Percentiles rank a stretch among this genome's conserved stretches.
Evolutionary conservation across 2,888 invertebrate genomes (phyloP).

Genomic region (Belgica antarctica): DNA sequence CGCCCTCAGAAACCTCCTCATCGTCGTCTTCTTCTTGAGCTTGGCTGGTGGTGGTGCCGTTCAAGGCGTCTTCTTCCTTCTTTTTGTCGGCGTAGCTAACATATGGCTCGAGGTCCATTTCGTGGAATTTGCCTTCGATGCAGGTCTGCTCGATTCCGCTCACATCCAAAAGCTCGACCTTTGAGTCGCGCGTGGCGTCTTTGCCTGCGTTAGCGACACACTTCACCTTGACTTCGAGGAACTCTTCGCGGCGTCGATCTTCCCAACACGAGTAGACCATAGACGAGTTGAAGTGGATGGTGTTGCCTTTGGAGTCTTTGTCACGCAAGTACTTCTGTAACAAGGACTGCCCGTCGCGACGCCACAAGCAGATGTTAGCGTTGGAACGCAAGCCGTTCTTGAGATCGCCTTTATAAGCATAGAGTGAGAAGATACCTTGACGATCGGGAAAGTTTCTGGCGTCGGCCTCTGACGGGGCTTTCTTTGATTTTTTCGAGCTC

Average conservation of each 20-base stretch:
- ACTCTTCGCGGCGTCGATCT: slow-evolving; percentile 53
- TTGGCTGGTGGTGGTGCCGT: slow-evolving; percentile 19
- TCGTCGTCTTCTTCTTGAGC: slow-evolving; percentile 27
- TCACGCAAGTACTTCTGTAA: slow-evolving; percentile 53
- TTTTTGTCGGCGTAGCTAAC: slow-evolving; percentile 43
- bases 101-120: slow-evolving; percentile 34
- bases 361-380: slow-evolving; percentile 53
- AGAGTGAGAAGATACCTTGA: slow-evolving; percentile 37
- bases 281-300: slow-evolving; percentile 54
- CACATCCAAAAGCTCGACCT: slow-evolving; percentile 49
- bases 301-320: slow-evolving; percentile 48
- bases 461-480: slow-evolving; percentile 38
- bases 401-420: slow-evolving; percentile 52
- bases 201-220: slow-evolving; percentile 47
- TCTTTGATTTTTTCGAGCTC: slow-evolving; percentile 32
- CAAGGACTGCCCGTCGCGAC: slow-evolving; percentile 53
- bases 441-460: slow-evolving; percentile 40
- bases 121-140: slow-evolving; percentile 35
- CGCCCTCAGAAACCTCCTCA: slow-evolving; percentile 46
- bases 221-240: slow-evolving; percentile 51
- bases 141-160: slow-evolving; percentile 45
- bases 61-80: slow-evolving; percentile 37
- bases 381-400: slow-evolving; percentile 50
- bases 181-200: slow-evolving; percentile 48
- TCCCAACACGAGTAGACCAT: slow-evolving; percentile 56